Percentiles rank a stretch among this genome's conserved stretches.
These are phyloP conservation scores for Setipinna tenuifilis DNA, from an alignment of 2,797 vertebrate species.

Conservation along the genomic window DNA sequence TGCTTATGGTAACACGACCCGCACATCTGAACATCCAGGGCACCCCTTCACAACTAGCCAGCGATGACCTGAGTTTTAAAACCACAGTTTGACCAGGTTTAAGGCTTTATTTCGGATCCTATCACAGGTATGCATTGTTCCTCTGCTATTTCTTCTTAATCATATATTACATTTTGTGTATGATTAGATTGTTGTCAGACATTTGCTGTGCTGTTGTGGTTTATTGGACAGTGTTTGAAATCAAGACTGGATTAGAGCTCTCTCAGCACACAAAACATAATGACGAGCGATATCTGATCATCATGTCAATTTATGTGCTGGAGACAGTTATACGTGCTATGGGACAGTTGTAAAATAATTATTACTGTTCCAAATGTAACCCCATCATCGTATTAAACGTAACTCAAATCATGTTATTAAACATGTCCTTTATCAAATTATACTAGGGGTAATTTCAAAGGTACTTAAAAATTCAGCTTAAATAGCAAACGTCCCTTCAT, in stretches of 20 bases:
- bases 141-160: background rate
- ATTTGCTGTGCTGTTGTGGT: background rate
- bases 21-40: background rate
- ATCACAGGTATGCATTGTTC: background rate
- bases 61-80: background rate
- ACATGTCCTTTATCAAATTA: background rate
- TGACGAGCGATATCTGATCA: background rate
- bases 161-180: background rate
- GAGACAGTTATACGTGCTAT: background rate
- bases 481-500: background rate
- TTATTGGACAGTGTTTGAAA: background rate
- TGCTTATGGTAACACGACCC: background rate
- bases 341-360: background rate
- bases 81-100: background rate
- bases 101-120: background rate
- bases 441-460: background rate
- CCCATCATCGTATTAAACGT: background rate
- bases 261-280: background rate
- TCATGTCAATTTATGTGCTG: background rate
- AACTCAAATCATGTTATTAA: too few relatives aligned
- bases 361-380: background rate
- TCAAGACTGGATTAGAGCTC: background rate
- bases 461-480: background rate
- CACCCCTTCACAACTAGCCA: background rate
- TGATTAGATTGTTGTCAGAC: background rate